Evolutionary conservation across 1,140 invertebrate species (phyloP).

Genomic region (Brachionus sp.): DNA sequence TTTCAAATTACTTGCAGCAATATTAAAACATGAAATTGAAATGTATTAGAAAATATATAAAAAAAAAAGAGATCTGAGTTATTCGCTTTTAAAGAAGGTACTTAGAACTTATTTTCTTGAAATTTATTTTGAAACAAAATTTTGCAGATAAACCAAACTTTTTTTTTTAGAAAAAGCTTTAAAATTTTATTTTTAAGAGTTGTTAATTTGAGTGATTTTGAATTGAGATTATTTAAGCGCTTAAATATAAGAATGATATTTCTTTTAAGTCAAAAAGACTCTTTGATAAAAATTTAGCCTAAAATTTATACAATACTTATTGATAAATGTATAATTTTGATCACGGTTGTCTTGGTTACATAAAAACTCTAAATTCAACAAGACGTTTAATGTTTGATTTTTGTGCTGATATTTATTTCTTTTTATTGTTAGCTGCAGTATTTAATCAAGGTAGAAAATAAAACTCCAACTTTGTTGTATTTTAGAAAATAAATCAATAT

Average conservation of each 20-base stretch:
- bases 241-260: neutral
- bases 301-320: neutral
- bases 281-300: neutral
- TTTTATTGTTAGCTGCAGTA: conserved; percentile 1
- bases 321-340: neutral
- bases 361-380: neutral
- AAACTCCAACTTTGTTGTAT: neutral
- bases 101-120: neutral
- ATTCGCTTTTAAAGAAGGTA: neutral
- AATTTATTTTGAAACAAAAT: neutral
- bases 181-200: neutral
- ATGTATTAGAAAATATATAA: neutral
- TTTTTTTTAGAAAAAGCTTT: neutral
- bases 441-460: conserved; percentile 23
- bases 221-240: neutral
- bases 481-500: neutral
- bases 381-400: conserved; percentile 28
- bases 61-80: neutral
- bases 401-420: conserved; percentile 24
- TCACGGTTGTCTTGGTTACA: neutral
- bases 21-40: neutral
- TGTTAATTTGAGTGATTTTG: neutral
- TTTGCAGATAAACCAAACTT: no score
- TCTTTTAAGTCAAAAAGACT: neutral
- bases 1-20: neutral